A percentile compares a stretch with the other conserved stretches of the same genome.
These are phyloP conservation scores for Prorops nasuta DNA, from an alignment of 1,140 invertebrate genomes.

Conservation along the genomic window DNA sequence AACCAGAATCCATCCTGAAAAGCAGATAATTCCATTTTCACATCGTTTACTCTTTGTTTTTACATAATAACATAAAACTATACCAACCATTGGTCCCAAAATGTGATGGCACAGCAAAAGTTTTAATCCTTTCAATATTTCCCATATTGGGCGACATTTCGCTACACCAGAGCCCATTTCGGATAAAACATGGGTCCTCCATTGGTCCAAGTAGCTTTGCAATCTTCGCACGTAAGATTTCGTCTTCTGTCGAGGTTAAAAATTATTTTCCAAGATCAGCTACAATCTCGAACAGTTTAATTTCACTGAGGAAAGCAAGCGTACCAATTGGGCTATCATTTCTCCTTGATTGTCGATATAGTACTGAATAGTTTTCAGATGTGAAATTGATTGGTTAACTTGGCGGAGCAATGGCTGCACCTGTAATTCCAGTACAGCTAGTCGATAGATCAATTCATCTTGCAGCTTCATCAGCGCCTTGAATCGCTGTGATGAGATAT, in stretches of 20 bases:
- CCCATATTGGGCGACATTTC: slow-evolving; percentile 71
- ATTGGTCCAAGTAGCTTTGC: slow-evolving; percentile 65
- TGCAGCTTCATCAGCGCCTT: slow-evolving; percentile 69
- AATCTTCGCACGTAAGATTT: slow-evolving; percentile 62
- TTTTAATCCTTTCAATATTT: slow-evolving; percentile 65
- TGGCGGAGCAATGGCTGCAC: slow-evolving; percentile 65
- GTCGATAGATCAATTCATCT: slow-evolving; percentile 70
- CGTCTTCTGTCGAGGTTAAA: slow-evolving; percentile 56
- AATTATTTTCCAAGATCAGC: no score
- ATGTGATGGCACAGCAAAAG: slow-evolving; percentile 69
- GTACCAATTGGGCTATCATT: slow-evolving; percentile 67
- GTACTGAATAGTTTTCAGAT: slow-evolving; percentile 72
- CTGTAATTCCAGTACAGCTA: slow-evolving; percentile 73
- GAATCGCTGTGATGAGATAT: slow-evolving; percentile 62
- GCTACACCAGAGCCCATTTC: slow-evolving; percentile 64
- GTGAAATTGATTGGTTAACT: slow-evolving; percentile 70
- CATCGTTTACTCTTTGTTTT: background rate
- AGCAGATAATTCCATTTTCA: slow-evolving; percentile 7
- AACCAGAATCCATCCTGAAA: slow-evolving; percentile 65
- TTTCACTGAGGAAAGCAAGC: no score
- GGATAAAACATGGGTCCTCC: slow-evolving; percentile 64
- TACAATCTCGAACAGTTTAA: no score
- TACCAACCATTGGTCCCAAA: slow-evolving; percentile 64
- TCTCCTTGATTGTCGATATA: slow-evolving; percentile 72
- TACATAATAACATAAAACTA: background rate